Evolutionary conservation across 2,797 vertebrate species (phyloP).

Genomic region (Chrysocyon brachyurus): DNA sequence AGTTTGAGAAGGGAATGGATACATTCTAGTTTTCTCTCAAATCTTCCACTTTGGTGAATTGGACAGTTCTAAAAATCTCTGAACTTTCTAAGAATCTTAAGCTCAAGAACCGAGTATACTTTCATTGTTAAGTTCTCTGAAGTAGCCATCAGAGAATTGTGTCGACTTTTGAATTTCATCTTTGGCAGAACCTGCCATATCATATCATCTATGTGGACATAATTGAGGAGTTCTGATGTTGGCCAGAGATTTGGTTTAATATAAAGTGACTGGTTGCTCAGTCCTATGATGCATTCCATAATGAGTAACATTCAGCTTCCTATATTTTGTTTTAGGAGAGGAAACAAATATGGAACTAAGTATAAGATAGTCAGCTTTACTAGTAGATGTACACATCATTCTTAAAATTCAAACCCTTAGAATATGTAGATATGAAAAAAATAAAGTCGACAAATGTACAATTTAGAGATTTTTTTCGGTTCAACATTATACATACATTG

Average conservation of each 20-base stretch:
- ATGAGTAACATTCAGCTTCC: neutral
- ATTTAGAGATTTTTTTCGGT: neutral
- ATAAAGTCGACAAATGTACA: neutral
- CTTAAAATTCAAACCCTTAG: neutral
- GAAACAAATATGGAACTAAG: neutral
- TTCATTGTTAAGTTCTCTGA: neutral
- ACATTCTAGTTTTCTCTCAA: neutral
- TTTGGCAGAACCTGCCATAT: neutral
- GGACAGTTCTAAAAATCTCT: neutral
- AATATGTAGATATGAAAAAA: neutral
- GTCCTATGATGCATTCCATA: neutral
- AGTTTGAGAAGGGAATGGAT: neutral
- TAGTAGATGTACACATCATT: neutral
- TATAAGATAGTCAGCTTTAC: neutral
- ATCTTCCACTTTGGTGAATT: neutral
- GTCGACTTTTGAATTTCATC: neutral
- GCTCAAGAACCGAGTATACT: neutral
- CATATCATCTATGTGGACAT: neutral
- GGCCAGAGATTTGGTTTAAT: neutral
- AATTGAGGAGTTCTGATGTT: neutral
- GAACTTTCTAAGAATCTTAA: neutral
- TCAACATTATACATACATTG: neutral
- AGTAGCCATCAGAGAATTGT: neutral
- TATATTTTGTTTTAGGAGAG: conserved; percentile 45
- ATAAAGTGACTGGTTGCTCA: neutral